Evolutionary conservation across 2,888 invertebrate genomes (phyloP).

Genomic region (Agonum fuliginosum): DNA sequence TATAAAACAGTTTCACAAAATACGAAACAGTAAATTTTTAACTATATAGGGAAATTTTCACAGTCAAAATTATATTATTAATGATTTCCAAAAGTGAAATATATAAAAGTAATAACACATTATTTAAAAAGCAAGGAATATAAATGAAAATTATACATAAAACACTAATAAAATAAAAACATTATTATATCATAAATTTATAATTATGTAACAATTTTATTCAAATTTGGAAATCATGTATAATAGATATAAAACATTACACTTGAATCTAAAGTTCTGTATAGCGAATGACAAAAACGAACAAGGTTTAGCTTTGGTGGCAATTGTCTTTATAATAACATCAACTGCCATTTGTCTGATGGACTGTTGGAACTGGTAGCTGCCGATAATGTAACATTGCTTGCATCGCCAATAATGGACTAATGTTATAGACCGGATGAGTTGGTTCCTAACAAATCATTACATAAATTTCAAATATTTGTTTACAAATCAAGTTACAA

Average conservation of each 20-base stretch:
- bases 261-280: slow-evolving; percentile 26
- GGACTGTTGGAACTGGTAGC: slow-evolving; percentile 60
- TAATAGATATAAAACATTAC: slow-evolving; percentile 39
- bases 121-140: slow-evolving; percentile 13
- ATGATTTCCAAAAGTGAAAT: slow-evolving; percentile 41
- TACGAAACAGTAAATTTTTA: slow-evolving; percentile 10
- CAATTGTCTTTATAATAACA: slow-evolving; percentile 7
- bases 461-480: slow-evolving; percentile 31
- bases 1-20: slow-evolving; percentile 4
- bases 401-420: slow-evolving; percentile 78
- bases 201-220: slow-evolving; percentile 8
- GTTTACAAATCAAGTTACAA: no score
- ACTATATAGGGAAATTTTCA: slow-evolving; percentile 22
- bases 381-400: slow-evolving; percentile 73
- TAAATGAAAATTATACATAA: slow-evolving; percentile 3
- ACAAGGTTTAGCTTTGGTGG: slow-evolving; percentile 1
- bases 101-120: slow-evolving; percentile 7
- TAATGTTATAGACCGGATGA: slow-evolving; percentile 90
- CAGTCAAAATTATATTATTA: slow-evolving; percentile 26
- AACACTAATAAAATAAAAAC: slow-evolving; percentile 25
- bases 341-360: slow-evolving; percentile 46
- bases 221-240: slow-evolving; percentile 39
- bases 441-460: slow-evolving; percentile 76
- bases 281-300: slow-evolving; percentile 20
- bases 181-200: slow-evolving; percentile 2